Evolutionary conservation across 1,140 invertebrate genomes (phyloP), one percentile per base, ranked within the genome.

Genomic region (Halyomorpha halys): DNA sequence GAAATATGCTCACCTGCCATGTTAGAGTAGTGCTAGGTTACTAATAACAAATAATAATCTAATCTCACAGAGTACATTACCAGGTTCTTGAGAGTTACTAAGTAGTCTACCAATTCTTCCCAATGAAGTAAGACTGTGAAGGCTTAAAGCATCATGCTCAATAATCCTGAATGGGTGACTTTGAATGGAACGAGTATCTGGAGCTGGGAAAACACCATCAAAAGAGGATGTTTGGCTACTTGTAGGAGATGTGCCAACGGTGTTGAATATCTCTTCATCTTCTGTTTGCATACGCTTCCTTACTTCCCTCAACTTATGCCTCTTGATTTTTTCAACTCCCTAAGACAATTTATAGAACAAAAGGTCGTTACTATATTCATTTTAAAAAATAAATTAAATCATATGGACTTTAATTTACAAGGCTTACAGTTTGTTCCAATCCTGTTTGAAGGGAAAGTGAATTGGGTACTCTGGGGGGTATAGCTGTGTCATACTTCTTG

Each of bases 91-190:
- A 47, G 34, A 27, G n/a, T 21, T 62, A 25, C 84, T 83, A 63
- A 89, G 77, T 70, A 90, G 85, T 65, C 85, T 76, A 18, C 88
- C 87, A 63, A 90, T 84, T 69, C 89, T 80, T 23, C 88, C 89
- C 66, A 91, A 75, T 65, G 89, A 91, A 68, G 88, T 89, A 78
- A 90, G 85, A 74, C 89, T 91, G 73, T 91, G 88, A 69, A 93
- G 77, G 72, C 88, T 91, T 70, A 90, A 79, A 61, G 89, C 84
- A 74, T 93, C 90, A 70, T 89, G 87, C 68, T 92, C 88, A 69
- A 91, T 90, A 51, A 92, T 86, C 72, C 83, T 80, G 70, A 89
- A 89, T 25, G 86, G 87, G 78, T 88, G 86, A 15, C 83, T 82
- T 15, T 56, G 53, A 56, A 25, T 56, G 4, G 82, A 80, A 74